phyloP scores from a whole-genome alignment of 2,888 invertebrate species.

The Argyresthia goedartella region DNA sequence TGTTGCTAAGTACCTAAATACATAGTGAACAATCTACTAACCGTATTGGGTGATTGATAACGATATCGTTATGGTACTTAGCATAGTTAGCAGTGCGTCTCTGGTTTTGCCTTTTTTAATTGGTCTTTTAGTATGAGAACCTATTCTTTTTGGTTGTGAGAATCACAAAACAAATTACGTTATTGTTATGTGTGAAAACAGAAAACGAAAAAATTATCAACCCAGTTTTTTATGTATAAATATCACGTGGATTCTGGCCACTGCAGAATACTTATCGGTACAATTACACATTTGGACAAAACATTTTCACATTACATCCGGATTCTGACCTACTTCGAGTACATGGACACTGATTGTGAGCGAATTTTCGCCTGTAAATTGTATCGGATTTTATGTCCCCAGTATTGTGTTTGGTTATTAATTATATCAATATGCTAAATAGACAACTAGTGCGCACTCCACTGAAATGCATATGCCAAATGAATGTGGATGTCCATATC shows the following conservation, averaged over 20 bases:
- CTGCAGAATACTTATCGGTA: too few relatives aligned
- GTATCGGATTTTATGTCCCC: too few relatives aligned
- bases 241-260: too few relatives aligned
- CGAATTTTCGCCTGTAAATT: too few relatives aligned
- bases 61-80: slow-evolving; percentile 43
- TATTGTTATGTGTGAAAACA: neutral
- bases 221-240: too few relatives aligned
- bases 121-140: slow-evolving; percentile 6
- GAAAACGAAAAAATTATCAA: too few relatives aligned
- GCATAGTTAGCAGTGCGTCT: slow-evolving; percentile 1
- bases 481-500: slow-evolving; percentile 8
- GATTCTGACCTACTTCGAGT: too few relatives aligned
- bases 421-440: slow-evolving; percentile 7
- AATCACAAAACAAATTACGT: neutral
- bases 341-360: too few relatives aligned
- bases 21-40: neutral
- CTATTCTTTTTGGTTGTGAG: neutral
- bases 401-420: neutral
- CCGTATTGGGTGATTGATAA: slow-evolving; percentile 23
- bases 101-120: slow-evolving; percentile 1
- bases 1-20: slow-evolving; percentile 32
- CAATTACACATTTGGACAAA: too few relatives aligned
- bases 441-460: slow-evolving; percentile 11
- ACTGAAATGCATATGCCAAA: slow-evolving; percentile 1
- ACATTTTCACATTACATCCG: too few relatives aligned